Evolutionary conservation across 2,113 vertebrate genomes (phyloP).

Genomic region (Holacanthus passer): DNA sequence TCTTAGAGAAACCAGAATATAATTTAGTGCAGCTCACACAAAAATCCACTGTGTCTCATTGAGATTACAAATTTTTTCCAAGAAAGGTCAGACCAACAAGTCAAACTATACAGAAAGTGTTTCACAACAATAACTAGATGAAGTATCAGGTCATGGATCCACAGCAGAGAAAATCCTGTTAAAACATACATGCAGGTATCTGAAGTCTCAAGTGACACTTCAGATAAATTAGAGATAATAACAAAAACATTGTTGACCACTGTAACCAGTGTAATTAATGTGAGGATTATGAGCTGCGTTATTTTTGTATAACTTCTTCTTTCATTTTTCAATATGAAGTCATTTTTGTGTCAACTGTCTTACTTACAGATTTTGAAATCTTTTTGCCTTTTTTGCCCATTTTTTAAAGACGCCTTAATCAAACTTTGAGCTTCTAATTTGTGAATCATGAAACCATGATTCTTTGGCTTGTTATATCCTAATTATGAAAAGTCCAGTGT

Average conservation of each 20-base stretch:
- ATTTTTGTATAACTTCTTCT: neutral
- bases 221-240: constrained; percentile 8
- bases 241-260: neutral
- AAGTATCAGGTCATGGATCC: neutral
- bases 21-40: neutral
- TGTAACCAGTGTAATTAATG: neutral
- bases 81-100: neutral
- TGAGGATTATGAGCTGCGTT: neutral
- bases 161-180: neutral
- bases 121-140: neutral
- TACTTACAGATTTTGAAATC: neutral
- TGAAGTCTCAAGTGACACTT: neutral
- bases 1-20: neutral
- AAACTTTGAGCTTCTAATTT: neutral
- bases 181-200: neutral
- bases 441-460: neutral
- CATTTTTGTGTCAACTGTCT: no score
- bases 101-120: neutral
- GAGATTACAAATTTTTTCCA: neutral
- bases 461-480: neutral
- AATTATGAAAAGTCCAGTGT: neutral
- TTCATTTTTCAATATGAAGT: no score
- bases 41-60: neutral
- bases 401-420: neutral
- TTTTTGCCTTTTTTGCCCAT: neutral